phyloP scores from a whole-genome alignment of 2,888 invertebrate genomes.

The Ormyrus nitidulus region DNA sequence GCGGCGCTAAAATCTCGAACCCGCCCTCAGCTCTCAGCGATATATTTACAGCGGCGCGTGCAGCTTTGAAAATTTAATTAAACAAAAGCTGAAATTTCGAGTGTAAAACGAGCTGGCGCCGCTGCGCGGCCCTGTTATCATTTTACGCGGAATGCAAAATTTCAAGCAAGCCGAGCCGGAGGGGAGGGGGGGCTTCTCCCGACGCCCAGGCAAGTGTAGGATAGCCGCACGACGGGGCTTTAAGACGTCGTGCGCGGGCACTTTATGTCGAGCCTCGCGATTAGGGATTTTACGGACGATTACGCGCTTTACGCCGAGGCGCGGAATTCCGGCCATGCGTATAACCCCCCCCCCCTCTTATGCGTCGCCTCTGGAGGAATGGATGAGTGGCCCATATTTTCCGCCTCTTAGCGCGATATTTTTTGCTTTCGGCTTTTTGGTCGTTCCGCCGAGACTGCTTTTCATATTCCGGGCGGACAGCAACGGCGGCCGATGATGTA shows the following conservation, averaged over 20 bases:
- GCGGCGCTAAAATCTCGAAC: too few species aligned
- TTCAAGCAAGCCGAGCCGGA: neutral
- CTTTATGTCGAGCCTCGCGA: slow-evolving; percentile 61
- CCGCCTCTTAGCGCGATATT: neutral
- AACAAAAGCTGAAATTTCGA: slow-evolving; percentile 16
- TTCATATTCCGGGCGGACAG: too few species aligned
- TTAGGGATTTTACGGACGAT: slow-evolving; percentile 63
- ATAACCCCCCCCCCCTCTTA: neutral
- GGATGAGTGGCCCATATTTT: neutral
- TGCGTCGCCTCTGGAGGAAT: too few species aligned
- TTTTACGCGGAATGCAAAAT: slow-evolving; percentile 35
- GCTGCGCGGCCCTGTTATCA: slow-evolving; percentile 24
- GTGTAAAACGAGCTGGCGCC: slow-evolving; percentile 12
- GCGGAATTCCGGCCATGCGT: slow-evolving; percentile 51
- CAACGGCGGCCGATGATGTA: too few species aligned
- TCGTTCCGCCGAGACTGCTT: too few species aligned
- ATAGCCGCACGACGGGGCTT: slow-evolving; percentile 9
- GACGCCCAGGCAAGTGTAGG: neutral
- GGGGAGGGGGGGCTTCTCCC: neutral
- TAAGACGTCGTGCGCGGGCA: slow-evolving; percentile 54
- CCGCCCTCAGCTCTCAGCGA: neutral
- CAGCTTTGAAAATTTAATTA: slow-evolving; percentile 31
- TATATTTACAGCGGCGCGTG: neutral
- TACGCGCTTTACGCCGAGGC: slow-evolving; percentile 54
- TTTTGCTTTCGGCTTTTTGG: too few species aligned